These are phyloP conservation scores for Stratiomys singularior DNA, from an alignment of 2,888 invertebrate genomes.

Conservation along the genomic window DNA sequence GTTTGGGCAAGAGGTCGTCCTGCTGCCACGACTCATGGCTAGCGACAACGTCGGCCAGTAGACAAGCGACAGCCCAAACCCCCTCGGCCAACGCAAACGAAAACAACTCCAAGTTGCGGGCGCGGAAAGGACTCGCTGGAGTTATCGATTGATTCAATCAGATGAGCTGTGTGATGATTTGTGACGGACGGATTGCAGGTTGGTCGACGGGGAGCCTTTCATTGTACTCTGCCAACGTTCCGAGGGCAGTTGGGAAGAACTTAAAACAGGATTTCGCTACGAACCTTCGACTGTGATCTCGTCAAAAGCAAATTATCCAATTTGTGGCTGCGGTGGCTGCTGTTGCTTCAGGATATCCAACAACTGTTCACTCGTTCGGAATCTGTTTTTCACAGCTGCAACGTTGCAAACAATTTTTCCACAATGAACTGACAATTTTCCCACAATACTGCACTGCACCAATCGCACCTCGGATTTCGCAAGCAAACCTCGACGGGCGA, in stretches of 20 bases:
- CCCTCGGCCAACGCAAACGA: not conserved
- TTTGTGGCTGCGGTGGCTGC: not conserved
- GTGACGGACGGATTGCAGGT: not conserved
- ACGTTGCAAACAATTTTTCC: conserved; percentile 8
- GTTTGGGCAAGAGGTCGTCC: not conserved
- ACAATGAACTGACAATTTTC: conserved; percentile 13
- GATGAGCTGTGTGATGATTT: conserved; percentile 26
- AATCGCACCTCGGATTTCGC: conserved; percentile 2
- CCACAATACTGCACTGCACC: conserved; percentile 34
- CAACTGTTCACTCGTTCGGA: conserved; percentile 18
- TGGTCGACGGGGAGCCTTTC: not conserved
- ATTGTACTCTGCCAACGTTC: not conserved
- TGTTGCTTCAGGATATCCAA: conserved; percentile 9
- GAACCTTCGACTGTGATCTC: conserved; percentile 1
- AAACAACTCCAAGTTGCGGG: not conserved
- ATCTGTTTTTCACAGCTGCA: not conserved
- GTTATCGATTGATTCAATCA: conserved; percentile 42
- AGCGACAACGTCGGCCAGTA: not conserved
- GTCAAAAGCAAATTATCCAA: conserved; percentile 21
- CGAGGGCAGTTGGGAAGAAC: not conserved
- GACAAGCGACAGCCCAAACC: not conserved
- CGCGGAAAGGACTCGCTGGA: conserved; percentile 23
- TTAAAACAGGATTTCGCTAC: not conserved
- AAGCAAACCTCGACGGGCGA: not conserved
- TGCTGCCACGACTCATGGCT: not conserved